Percentiles rank a stretch among this genome's conserved stretches.
Evolutionary conservation across 2,888 invertebrate genomes (phyloP).

Genomic region (Lacanobia wlatinum): DNA sequence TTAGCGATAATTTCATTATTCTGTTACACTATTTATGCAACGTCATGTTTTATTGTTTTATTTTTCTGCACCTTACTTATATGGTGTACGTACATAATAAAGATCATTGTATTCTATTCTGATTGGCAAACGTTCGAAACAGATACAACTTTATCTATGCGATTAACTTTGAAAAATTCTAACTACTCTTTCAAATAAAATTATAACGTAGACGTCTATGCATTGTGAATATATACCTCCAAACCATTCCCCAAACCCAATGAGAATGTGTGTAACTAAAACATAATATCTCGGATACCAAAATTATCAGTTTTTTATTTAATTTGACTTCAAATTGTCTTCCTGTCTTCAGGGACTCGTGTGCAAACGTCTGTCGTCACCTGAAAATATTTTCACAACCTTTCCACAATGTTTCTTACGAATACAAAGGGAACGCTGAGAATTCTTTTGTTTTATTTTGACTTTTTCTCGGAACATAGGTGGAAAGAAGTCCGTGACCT

Average conservation of each 20-base stretch:
- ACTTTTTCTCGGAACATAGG: slow-evolving; percentile 14
- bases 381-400: slow-evolving; percentile 54
- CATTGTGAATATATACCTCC: not conserved
- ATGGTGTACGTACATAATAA: too few species aligned
- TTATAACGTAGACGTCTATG: not conserved
- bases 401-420: slow-evolving; percentile 31
- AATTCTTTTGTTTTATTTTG: slow-evolving; percentile 36
- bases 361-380: slow-evolving; percentile 32
- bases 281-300: not conserved
- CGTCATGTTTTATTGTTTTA: too few species aligned
- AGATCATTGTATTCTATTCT: too few species aligned
- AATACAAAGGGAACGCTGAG: slow-evolving; percentile 36
- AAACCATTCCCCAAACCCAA: not conserved
- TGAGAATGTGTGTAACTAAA: not conserved
- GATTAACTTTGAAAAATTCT: not conserved
- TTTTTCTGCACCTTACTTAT: too few species aligned
- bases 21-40: too few species aligned
- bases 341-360: slow-evolving; percentile 12
- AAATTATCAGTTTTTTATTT: slow-evolving; percentile 19
- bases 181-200: not conserved
- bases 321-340: slow-evolving; percentile 11
- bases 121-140: too few species aligned
- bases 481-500: slow-evolving; percentile 26
- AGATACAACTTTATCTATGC: too few species aligned
- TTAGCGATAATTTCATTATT: too few species aligned